Evolutionary conservation across 1,140 invertebrate genomes (phyloP), one percentile per base, ranked within the genome.

Genomic region (Tetramorium alpestre): DNA sequence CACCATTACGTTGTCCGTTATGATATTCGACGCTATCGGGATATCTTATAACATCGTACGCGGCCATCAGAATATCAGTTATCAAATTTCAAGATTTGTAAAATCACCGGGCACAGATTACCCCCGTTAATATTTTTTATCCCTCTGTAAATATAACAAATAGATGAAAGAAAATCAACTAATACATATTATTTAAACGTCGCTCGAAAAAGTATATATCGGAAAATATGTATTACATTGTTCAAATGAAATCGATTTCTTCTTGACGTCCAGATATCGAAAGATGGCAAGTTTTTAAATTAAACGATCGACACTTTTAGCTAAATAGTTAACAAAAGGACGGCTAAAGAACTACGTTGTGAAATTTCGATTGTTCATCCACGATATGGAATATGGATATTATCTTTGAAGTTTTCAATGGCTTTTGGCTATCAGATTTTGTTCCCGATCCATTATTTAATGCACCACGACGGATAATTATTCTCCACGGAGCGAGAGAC

Each of bases 41-140:
- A 70, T 81, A 81, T 70, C 77, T 70, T 54, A 4, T 56, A 70
- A 70, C 47, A 56, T 47, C 58, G 7, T 56, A 18, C 3, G 60
- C 13, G 44, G 10, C 7, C 16, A 22, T 77, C 16, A 33, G 16
- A 70, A 81, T 56, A 54, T 51, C 77, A 25, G 62, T 65, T 80
- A 51, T 54, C 47, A 69, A 69, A 28, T 70, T 81, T 81, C 64
- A 41, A 25, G 3, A 81, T 70, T 81, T 81, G 69, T 13, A 4
- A 49, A 69, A 69, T 38, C 62, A 38, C 11, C n/a, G 13, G 2
- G 5, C 8, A 16, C 1, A 0, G 13, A 51, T 78, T 33, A 8
- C 4, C 4, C 11, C 4, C 2, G 28, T 67, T 54, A 67, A 51
- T n/a, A 67, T 41, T 38, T 54, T 51, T 54, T 49, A 1, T 6